Base-by-base conservation (phyloP, 2,113 vertebrate species). In the Daboia siamensis region DNA sequence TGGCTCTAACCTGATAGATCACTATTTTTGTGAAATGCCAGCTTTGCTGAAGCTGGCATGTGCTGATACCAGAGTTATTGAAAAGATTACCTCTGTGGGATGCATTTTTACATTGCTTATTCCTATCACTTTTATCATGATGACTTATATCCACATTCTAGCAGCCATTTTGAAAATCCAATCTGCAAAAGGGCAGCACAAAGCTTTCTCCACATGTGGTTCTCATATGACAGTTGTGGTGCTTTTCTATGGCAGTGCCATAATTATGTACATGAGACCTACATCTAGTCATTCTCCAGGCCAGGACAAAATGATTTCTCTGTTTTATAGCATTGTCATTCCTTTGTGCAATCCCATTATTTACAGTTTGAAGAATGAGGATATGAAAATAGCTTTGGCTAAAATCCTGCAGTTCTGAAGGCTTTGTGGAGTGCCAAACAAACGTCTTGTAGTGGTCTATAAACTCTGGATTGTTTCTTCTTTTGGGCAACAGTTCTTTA, bases 331-430 rank as follows among this genome's bases (percentile, higher is more conserved):
- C 57, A 91, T 95, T 0, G 39, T 95, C 46, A 96, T 93, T 10
- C 96, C 93, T 1, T 93, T 96, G 85, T 93, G 96, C 91, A 97
- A 96, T 44, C 95, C 97, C 55, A 93, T 96, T 52, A 96, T 96
- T 52, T 97, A 96, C 1, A 97, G 96, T 51, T 89, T 96, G 80
- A 95, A 93, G 61, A 96, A 96, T 91, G 94, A 95, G 17, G 95
- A 97, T 55, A 92, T 96, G 15, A 95, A 96, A 84, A 86, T 48
- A 15, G 95, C 92, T 10, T 74, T 95, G 11, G 26, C 52, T 9
- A 91, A 91, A 87, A 69, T 69, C 2, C 57, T 87, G 21, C n/a
- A 39, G 1, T 29, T 23, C 11, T 87, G 46, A 46, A 91, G 15
- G 6, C 13, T 46, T 57, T 54, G 20, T 69, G 61, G 57, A 54